A percentile compares a stretch with the other conserved stretches of the same genome.
Evolutionary conservation across 2,113 vertebrate genomes (phyloP).

Genomic region (Neoarius graeffei): DNA sequence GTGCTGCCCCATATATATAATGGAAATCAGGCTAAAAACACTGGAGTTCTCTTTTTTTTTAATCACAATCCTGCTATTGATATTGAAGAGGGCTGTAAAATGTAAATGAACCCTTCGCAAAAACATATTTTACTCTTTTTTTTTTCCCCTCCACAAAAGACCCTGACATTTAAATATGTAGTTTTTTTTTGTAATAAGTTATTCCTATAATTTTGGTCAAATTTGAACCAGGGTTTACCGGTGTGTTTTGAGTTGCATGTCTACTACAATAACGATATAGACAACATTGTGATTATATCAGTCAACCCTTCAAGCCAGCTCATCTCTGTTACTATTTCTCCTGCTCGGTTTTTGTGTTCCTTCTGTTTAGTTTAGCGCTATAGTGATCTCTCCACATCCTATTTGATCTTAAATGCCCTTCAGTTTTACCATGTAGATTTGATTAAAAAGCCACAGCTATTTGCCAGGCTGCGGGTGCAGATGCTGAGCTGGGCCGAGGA

Average conservation of each 20-base stretch:
- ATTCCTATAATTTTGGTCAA: background rate
- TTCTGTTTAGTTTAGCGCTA: slow-evolving; percentile 32
- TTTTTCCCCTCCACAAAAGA: background rate
- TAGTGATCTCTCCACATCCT: slow-evolving; percentile 36
- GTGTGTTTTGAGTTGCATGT: background rate
- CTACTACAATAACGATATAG: background rate
- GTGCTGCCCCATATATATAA: too few species aligned
- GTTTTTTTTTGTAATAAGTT: background rate
- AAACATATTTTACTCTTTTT: background rate
- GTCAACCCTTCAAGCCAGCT: background rate
- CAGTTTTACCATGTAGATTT: slow-evolving; percentile 30
- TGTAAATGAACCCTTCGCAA: background rate
- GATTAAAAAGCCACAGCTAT: slow-evolving; percentile 34
- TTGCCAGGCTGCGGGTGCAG: slow-evolving; percentile 34
- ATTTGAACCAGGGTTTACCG: background rate
- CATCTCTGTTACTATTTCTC: background rate
- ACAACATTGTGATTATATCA: background rate
- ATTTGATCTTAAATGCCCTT: slow-evolving; percentile 18
- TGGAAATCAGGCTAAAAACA: background rate
- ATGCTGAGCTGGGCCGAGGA: slow-evolving; percentile 28
- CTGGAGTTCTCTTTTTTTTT: background rate
- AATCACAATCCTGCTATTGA: background rate
- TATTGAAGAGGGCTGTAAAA: background rate
- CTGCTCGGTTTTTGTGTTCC: background rate
- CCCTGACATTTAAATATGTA: background rate